phyloP scores from a whole-genome alignment of 2,113 vertebrate species.

The Laterallus jamaicensis region DNA sequence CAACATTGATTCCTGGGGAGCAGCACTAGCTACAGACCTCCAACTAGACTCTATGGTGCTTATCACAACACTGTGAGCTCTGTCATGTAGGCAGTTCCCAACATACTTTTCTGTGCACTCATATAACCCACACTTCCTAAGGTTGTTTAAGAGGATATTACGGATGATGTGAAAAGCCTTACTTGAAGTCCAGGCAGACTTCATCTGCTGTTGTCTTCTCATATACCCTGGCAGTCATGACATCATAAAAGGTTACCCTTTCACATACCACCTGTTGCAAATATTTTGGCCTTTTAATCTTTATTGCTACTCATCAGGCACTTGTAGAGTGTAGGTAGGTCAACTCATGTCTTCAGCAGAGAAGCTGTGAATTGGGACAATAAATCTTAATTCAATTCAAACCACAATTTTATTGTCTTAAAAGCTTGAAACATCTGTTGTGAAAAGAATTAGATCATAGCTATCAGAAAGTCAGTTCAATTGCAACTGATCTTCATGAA shows the following conservation, averaged over 20 bases:
- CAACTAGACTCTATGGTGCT: too few relatives aligned
- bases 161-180: too few relatives aligned
- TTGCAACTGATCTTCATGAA: background rate
- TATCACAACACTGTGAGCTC: too few relatives aligned
- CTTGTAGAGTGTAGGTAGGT: background rate
- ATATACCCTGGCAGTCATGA: too few relatives aligned
- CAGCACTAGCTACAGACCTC: too few relatives aligned
- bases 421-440: background rate
- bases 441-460: background rate
- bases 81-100: too few relatives aligned
- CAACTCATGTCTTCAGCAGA: background rate
- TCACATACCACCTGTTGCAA: accelerated
- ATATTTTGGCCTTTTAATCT: background rate
- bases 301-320: accelerated
- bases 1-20: too few relatives aligned
- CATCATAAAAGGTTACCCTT: background rate
- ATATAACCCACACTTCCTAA: too few relatives aligned
- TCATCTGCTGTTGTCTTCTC: too few relatives aligned
- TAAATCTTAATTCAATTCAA: background rate
- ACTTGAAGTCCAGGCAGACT: too few relatives aligned
- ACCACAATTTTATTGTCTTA: background rate
- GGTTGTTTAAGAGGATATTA: too few relatives aligned
- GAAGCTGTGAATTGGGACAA: background rate
- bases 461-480: background rate
- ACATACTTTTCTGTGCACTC: too few relatives aligned